Conservation (phyloP, 2,888 invertebrate genomes). For the Prenolepis imparis region DNA sequence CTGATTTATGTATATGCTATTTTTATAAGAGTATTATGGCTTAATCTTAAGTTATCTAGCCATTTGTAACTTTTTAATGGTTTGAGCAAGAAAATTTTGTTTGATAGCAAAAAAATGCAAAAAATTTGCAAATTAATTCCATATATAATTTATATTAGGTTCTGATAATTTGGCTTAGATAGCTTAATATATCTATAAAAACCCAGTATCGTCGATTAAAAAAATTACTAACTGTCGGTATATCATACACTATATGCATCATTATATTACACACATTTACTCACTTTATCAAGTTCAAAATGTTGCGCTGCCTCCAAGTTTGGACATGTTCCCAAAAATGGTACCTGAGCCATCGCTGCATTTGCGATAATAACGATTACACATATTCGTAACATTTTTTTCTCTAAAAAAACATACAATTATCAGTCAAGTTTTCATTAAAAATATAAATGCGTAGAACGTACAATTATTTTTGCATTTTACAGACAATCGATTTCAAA, state of each 20-base stretch:
- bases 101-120: no score
- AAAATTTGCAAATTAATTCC: no score
- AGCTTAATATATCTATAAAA: no score
- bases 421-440: background rate
- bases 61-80: no score
- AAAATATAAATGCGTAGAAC: background rate
- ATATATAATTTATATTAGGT: no score
- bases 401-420: conserved; percentile 35
- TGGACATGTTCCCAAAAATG: conserved; percentile 90
- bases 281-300: conserved; percentile 89
- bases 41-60: no score
- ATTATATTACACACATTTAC: conserved; percentile 62
- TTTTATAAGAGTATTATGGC: no score
- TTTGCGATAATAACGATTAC: conserved; percentile 72
- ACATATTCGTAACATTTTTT: conserved; percentile 72
- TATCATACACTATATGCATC: background rate
- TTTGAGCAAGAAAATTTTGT: no score
- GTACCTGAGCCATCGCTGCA: conserved; percentile 87
- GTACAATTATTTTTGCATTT: background rate
- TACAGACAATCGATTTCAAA: background rate
- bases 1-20: no score
- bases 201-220: background rate
- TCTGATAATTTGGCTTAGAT: no score
- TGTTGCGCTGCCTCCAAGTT: conserved; percentile 88
- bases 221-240: background rate